These are phyloP conservation scores for Salvelinus alpinus DNA, from an alignment of 2,113 vertebrate species.

Conservation along the genomic window DNA sequence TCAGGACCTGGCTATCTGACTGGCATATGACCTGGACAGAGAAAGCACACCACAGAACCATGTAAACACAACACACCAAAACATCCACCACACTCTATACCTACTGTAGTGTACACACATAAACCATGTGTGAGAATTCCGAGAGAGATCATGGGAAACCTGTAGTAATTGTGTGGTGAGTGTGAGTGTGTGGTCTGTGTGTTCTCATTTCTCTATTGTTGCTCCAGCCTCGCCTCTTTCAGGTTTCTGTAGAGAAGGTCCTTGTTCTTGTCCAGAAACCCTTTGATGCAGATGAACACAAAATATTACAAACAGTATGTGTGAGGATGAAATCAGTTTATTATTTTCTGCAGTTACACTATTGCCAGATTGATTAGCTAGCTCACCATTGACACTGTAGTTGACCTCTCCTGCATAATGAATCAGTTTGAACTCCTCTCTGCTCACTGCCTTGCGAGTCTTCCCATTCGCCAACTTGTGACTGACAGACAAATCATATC, in stretches of 20 bases:
- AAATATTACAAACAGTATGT: neutral
- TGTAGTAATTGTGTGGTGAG: neutral
- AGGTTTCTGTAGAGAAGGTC: slow-evolving; percentile 93
- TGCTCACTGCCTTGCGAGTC: slow-evolving; percentile 84
- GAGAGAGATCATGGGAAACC: neutral
- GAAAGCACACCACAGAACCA: slow-evolving; percentile 38
- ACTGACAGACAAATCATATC: slow-evolving; percentile 61
- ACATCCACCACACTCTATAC: neutral
- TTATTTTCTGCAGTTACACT: neutral
- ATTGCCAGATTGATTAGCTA: neutral
- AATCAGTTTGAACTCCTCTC: slow-evolving; percentile 91
- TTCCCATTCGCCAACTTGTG: slow-evolving; percentile 95
- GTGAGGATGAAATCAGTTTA: slow-evolving; percentile 3
- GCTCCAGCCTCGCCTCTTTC: slow-evolving; percentile 83
- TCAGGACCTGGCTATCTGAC: slow-evolving; percentile 88
- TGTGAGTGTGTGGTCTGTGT: neutral
- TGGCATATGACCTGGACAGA: slow-evolving; percentile 86
- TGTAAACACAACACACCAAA: slow-evolving; percentile 36
- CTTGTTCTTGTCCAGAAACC: slow-evolving; percentile 98
- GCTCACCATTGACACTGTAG: slow-evolving; percentile 87
- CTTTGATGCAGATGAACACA: slow-evolving; percentile 59
- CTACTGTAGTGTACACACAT: neutral
- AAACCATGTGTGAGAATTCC: too few relatives aligned
- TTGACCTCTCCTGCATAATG: slow-evolving; percentile 98
- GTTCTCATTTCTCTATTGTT: neutral